Percentiles rank a stretch among this genome's conserved stretches.
Conservation (phyloP, 1,140 invertebrate genomes). For the Drosophila arawakana region DNA sequence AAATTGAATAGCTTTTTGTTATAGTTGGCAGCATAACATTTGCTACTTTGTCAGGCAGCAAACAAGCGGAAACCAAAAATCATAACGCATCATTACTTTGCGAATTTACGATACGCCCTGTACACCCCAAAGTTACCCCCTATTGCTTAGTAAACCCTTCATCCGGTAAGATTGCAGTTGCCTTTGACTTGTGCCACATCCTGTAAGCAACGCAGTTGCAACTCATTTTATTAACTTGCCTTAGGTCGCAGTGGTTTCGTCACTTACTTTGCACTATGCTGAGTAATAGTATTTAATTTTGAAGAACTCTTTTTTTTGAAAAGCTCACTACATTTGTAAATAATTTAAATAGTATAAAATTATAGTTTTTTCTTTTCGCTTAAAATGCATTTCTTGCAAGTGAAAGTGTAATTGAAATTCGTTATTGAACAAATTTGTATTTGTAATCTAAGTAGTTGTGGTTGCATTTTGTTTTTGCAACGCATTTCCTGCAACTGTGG, state of each 20-base stretch:
- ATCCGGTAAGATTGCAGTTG: constrained; percentile 13
- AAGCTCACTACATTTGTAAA: not conserved
- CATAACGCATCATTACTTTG: constrained; percentile 83
- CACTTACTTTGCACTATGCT: not conserved
- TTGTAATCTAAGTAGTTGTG: constrained; percentile 16
- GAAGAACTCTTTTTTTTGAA: too few species aligned
- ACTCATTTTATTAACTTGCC: constrained; percentile 20
- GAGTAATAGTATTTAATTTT: too few species aligned
- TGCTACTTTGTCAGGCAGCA: constrained; percentile 68
- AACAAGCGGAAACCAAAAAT: constrained; percentile 79
- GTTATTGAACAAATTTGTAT: not conserved
- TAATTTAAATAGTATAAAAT: too few species aligned
- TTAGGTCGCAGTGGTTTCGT: not conserved
- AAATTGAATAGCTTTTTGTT: constrained; percentile 46
- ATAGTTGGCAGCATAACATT: constrained; percentile 59
- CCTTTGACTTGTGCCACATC: constrained; percentile 45
- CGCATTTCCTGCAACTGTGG: constrained; percentile 36
- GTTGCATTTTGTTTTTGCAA: constrained; percentile 63
- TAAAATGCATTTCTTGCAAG: not conserved
- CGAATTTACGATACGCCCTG: constrained; percentile 66
- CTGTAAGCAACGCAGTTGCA: constrained; percentile 41
- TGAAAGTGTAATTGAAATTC: constrained; percentile 9
- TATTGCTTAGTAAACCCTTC: not conserved
- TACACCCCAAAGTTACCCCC: too few species aligned
- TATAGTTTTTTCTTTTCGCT: too few species aligned